A percentile compares a stretch with the other conserved stretches of the same genome.
Evolutionary conservation across 53 echinoderm and acorn worm genomes (phyloP).

Genomic region (Antedon mediterranea): DNA sequence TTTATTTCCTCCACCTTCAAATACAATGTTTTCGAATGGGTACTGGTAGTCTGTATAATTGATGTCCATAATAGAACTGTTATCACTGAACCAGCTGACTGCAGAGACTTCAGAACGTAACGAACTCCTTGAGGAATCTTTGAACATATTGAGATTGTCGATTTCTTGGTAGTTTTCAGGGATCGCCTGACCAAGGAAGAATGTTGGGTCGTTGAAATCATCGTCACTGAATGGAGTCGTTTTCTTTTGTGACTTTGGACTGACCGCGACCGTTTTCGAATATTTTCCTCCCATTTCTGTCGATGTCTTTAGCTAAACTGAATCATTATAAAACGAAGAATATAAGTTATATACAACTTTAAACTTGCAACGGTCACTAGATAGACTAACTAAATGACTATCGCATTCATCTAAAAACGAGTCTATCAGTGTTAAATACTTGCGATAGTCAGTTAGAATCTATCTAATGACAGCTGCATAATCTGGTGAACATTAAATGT

Average conservation of each 20-base stretch:
- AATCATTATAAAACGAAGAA: no score
- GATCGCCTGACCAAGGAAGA: not conserved
- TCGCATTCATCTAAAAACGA: no score
- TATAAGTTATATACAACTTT: no score
- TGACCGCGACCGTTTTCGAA: not conserved
- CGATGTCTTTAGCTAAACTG: no score
- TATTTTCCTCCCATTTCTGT: not conserved
- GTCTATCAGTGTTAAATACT: no score
- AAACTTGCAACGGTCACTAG: no score
- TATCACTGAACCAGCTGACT: conserved; percentile 24
- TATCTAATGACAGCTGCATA: no score
- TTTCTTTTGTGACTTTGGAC: not conserved
- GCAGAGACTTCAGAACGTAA: conserved; percentile 5
- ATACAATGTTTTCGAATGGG: conserved; percentile 88
- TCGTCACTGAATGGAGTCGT: not conserved
- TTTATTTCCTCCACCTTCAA: conserved; percentile 91
- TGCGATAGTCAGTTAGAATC: no score
- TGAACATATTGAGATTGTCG: not conserved
- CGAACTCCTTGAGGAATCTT: not conserved
- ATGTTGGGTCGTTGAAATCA: not conserved
- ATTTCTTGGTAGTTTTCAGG: not conserved
- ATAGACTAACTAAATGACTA: no score
- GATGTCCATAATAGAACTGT: conserved; percentile 19
- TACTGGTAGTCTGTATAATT: conserved; percentile 34
- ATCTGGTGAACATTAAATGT: no score